Conservation (phyloP, 2,113 vertebrate genomes). For the Carassius gibelio region DNA sequence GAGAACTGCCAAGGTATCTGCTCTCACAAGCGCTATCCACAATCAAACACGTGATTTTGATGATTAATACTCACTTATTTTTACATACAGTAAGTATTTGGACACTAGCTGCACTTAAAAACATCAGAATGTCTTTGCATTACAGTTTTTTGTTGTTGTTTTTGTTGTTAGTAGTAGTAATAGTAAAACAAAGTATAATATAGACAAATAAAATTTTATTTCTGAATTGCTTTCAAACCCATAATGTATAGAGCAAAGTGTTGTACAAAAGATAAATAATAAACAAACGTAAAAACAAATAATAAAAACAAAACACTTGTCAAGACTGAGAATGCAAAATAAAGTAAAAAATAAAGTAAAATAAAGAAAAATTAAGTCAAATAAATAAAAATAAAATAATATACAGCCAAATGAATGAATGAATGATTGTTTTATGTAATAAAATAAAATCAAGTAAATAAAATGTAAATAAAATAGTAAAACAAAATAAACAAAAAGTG, state of each 20-base stretch:
- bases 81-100: not conserved
- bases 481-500: too few relatives aligned
- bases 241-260: not conserved
- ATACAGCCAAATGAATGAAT: too few relatives aligned
- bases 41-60: not conserved
- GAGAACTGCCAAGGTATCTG: not conserved
- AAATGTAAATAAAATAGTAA: too few relatives aligned
- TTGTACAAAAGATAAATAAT: not conserved
- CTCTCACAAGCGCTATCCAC: not conserved
- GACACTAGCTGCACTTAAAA: not conserved
- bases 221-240: not conserved
- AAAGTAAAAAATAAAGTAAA: not conserved
- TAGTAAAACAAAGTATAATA: too few relatives aligned
- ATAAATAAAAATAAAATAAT: not conserved
- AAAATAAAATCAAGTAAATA: too few relatives aligned
- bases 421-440: too few relatives aligned
- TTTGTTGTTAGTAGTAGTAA: not conserved
- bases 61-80: not conserved
- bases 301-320: not conserved
- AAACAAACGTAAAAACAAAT: not conserved
- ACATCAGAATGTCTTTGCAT: not conserved
- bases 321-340: not conserved
- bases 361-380: not conserved
- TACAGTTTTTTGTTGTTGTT: not conserved
- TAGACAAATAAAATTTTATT: not conserved